Evolutionary conservation across 2,888 invertebrate species (phyloP), one percentile per base, ranked within the genome.

Genomic region (Pandemis heparana): DNA sequence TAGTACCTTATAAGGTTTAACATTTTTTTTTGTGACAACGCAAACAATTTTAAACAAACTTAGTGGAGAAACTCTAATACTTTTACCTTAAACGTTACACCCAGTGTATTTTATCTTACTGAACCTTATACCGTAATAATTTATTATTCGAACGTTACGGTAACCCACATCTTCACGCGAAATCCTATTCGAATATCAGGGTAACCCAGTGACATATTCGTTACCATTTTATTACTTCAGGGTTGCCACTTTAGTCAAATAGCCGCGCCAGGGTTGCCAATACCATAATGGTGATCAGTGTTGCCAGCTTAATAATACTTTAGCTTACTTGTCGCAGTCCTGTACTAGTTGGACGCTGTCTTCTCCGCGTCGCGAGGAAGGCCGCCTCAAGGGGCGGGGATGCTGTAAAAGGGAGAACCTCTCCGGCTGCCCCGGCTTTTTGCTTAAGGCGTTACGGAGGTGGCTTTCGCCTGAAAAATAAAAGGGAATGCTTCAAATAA

Each of bases 401-500:
- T 93, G 92, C 72, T 91, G 93, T 0, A 95, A 82, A 1, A 95
- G 86, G 1, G 94, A 90, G 78, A 94, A 94, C 16, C 89, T 82
- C 70, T 94, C 94, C n/a, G 79, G 84, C 51, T 89, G 88, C 39
- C 80, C 74, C 43, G 81, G 85, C 74, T 92, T 92, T 79, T 92
- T 94, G 80, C 85, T 87, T 3, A 94, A 80, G 0, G 94, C 92
- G 43, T 85, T 90, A 23, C 93, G 89, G 56, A 95, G 88, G 77
- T 94, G 94, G 48, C 90, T 91, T 77, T 95, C 94, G 41, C 94
- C 94, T 95, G 86, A 1, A 89, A 86, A 61, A 59, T 53, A 43
- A 16, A 51, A 56, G 9, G 2, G 2, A 8, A 8, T 18, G 4
- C 16, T 16, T 48, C 7, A 46, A 46, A 46, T 46, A 0, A 12